Base-by-base conservation (phyloP, 2,888 invertebrate species). In the Oscheius sp. region DNA sequence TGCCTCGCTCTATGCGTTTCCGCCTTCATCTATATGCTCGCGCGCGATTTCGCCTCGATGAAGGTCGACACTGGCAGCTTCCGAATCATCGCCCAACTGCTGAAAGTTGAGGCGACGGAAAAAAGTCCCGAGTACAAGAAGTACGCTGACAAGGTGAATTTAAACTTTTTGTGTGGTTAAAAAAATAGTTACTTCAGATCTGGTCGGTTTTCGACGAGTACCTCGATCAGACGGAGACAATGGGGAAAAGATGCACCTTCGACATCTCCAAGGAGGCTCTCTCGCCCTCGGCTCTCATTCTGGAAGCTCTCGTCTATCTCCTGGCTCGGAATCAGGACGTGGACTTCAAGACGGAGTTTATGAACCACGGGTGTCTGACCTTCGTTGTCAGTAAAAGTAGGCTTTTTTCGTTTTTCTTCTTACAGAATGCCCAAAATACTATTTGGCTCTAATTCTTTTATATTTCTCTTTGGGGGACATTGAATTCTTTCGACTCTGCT, bases 261-360 rank as follows among this genome's bases (percentile, higher is more conserved):
- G 80, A 82, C 35, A 71, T 80, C 57, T 51, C 47, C 1, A 76
- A 78, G 58, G 83, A 84, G 29, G 63, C 76, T 37, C 47, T 84
- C 21, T 75, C 82, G 9, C 79, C 84, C 0, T 80, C 85, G 3
- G 76, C 74, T 33, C 76, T 88, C n/a, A 76, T 82, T 5, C 75
- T 87, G 35, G 88, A 86, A 75, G 79, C 88, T 3, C 75, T 88
- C 2, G 86, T 82, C 7, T 86, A 83, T 74, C 78, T 86, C 7
- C 70, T 80, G 10, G 74, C 80, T 2, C 77, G 80, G 1, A 70
- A 76, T 7, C 78, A 78, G 2, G 80, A 83, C 33, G 82, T 79
- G 1, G 72, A 37, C 32, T 77, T 87, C 29, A 86, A 88, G 76
- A 79, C 77, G 32, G 85, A 86, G 59, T 80, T 88, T 32, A 72